Percentiles rank a stretch among this genome's conserved stretches.
Conservation (phyloP, 2,888 invertebrate species). For the Mechanitis messenoides region DNA sequence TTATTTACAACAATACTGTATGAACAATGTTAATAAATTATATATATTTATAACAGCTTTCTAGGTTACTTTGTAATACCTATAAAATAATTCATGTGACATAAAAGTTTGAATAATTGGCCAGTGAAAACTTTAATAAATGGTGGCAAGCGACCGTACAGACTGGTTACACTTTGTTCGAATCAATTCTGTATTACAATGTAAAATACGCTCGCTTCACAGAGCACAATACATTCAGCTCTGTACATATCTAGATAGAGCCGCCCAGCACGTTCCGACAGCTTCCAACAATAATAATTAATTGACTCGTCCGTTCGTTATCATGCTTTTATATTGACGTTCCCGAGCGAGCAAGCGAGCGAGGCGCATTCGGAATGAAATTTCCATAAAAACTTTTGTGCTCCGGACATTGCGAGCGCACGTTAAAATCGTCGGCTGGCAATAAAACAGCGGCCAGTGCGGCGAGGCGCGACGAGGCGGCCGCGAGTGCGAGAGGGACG, state of each 20-base stretch:
- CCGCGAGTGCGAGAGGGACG: slow-evolving; percentile 64
- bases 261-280: slow-evolving; percentile 64
- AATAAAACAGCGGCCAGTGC: slow-evolving; percentile 76
- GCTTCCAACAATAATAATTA: slow-evolving; percentile 76
- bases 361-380: slow-evolving; percentile 76
- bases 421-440: slow-evolving; percentile 77
- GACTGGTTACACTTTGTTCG: slow-evolving; percentile 22
- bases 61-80: too few relatives aligned
- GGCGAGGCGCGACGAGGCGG: slow-evolving; percentile 72
- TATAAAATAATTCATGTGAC: too few relatives aligned
- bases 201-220: slow-evolving; percentile 33
- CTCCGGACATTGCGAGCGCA: slow-evolving; percentile 77
- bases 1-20: too few relatives aligned
- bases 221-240: slow-evolving; percentile 42
- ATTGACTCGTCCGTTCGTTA: slow-evolving; percentile 77
- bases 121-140: slow-evolving; percentile 7
- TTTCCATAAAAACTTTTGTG: slow-evolving; percentile 78
- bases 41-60: too few relatives aligned
- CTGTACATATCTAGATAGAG: slow-evolving; percentile 52
- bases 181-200: slow-evolving; percentile 34
- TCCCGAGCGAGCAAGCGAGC: slow-evolving; percentile 69
- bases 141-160: slow-evolving; percentile 15
- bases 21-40: too few relatives aligned
- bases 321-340: slow-evolving; percentile 77
- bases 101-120: neutral